Evolutionary conservation across 2,797 vertebrate genomes (phyloP), one percentile per base, ranked within the genome.

Genomic region (Chrysocyon brachyurus): DNA sequence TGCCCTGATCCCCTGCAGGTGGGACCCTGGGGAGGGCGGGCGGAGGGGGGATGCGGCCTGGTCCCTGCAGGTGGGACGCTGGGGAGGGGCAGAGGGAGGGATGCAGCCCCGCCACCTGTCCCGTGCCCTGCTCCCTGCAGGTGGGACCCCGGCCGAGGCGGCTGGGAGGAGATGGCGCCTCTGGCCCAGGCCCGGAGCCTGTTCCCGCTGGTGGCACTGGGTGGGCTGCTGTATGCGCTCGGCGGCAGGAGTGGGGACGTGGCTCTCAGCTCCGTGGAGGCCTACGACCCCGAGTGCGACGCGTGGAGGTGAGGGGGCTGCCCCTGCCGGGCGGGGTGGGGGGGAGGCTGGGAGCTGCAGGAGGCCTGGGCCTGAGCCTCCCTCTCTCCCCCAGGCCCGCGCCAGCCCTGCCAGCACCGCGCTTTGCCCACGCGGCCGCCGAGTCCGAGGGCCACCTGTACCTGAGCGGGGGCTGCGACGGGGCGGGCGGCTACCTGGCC

Each of bases 201-300:
- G 94, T 99, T 99, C 54, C 98, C 99, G 0, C 98, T 98, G 16
- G 99, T 98, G 33, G 98, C 96, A 2, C 95, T 98, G 12, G 98
- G 98, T 56, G 98, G 98, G 59, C 97, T 98, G 87, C 98, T 99
- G 96, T 99, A 99, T 19, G 99, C 98, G 36, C 91, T 99, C n/a
- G 99, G 99, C 0, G 99, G 99, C 78, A 98, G 95, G 0, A 95
- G 97, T 5, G 98, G 98, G 33, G 98, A 97, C 56, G 97, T 98
- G 68, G 98, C 98, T 98, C 98, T 99, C 31, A 98, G 98, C 94
- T 97, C 98, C 3, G 99, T 99, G 96, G 99, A 99, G 97, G 97
- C 98, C 96, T 99, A 99, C 22, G 98, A 98, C 70, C 98, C 98
- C 3, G 97, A 97, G 70, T 97, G 97, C 4, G 97, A 99, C 82